Evolutionary conservation across 2,113 vertebrate genomes (phyloP), one percentile per base, ranked within the genome.

Genomic region (Lethenteron reissneri): DNA sequence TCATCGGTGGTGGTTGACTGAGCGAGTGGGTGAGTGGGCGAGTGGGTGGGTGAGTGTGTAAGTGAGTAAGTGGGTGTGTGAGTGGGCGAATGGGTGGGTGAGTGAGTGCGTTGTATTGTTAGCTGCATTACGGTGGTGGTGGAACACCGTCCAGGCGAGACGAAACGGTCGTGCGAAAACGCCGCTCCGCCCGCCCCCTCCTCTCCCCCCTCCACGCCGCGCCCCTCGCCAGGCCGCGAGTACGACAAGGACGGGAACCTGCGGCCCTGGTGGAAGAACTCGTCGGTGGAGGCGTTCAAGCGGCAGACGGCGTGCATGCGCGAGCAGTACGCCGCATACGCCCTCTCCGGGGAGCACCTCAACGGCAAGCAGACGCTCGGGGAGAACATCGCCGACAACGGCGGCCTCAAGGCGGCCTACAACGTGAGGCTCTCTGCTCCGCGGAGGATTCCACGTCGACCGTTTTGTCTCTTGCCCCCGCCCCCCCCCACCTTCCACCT

Each of bases 341-440:
- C 79, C 0, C 83, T 95, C 76, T 90, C 96, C 1, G 86, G 82
- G 1, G 92, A 97, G 75, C 85, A 83, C 72, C 82, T 97, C 75
- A 95, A 97, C 0, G 92, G 92, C 9, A 85, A 85, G 57, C 92
- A 96, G 82, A 97, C 92, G 0, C 81, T 97, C 9, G 92, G 92
- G 10, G 92, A 97, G 76, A 97, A 96, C 81, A 96, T 97, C 0
- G 90, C 92, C 0, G 92, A 96, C 78, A 96, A 96, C 0, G 92
- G 94, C 1, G 94, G 94, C 1, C 82, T 97, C 58, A 96, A 97
- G 80, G 90, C 92, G 2, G 91, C 94, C 8, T 97, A 97, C 75
- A 82, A 95, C 0, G 94, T 92, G 71, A 68, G 25, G 8, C 64
- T 41, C 25, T 41, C 41, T 41, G 41, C 41, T 41, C 41, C 41